Percentiles rank a stretch among this genome's conserved stretches.
Conservation (phyloP, 2,888 invertebrate species). For the Plagodis dolabraria region DNA sequence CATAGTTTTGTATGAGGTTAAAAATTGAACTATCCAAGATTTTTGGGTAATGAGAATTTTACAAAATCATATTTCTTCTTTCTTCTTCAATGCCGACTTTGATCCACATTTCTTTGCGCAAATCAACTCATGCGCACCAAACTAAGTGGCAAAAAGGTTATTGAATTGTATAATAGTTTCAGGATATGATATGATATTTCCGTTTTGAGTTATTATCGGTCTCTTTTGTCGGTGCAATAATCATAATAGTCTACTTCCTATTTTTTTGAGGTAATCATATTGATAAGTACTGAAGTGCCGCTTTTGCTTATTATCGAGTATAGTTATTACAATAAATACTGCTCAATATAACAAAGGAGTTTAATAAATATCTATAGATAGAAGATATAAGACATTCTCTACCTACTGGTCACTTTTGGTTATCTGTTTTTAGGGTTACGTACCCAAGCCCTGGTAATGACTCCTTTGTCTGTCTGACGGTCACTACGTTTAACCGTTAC, state of each 20-base stretch:
- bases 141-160: slow-evolving; percentile 60
- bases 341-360: no score
- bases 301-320: slow-evolving; percentile 18
- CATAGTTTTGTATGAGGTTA: slow-evolving; percentile 1
- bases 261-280: slow-evolving; percentile 31
- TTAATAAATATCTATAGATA: no score
- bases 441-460: no score
- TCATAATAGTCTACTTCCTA: slow-evolving; percentile 65
- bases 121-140: slow-evolving; percentile 66
- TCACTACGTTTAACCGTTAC: no score
- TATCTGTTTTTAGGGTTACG: no score
- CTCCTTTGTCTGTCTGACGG: no score
- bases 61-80: slow-evolving; percentile 32
- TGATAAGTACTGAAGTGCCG: slow-evolving; percentile 7
- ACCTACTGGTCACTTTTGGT: no score
- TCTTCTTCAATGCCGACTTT: slow-evolving; percentile 52
- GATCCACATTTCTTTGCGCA: slow-evolving; percentile 64
- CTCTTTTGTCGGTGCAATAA: slow-evolving; percentile 42
- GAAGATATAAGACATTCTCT: no score
- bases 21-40: slow-evolving; percentile 15
- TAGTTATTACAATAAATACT: background rate
- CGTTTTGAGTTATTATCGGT: slow-evolving; percentile 65
- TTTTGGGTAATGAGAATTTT: slow-evolving; percentile 30
- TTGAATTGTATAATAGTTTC: slow-evolving; percentile 56
- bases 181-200: slow-evolving; percentile 77